Evolutionary conservation across 2,113 vertebrate genomes (phyloP).

Genomic region (Crypturellus undulatus): DNA sequence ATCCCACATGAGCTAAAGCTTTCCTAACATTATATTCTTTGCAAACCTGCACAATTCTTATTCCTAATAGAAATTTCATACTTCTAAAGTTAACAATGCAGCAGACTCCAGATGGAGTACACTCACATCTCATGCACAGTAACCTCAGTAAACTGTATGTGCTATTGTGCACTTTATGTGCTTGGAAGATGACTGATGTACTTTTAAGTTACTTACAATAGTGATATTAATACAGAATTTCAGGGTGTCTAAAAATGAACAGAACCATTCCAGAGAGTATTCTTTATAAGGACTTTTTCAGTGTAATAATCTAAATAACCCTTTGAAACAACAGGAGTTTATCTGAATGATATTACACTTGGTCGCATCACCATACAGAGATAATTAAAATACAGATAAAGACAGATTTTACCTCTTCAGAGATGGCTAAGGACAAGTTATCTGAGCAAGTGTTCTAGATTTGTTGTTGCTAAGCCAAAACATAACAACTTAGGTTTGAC

Average conservation of each 20-base stretch:
- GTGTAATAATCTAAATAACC: background rate
- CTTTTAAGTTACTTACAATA: background rate
- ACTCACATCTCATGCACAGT: background rate
- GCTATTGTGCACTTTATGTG: background rate
- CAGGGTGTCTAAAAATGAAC: background rate
- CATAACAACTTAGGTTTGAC: background rate
- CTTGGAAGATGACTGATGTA: background rate
- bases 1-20: background rate
- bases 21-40: background rate
- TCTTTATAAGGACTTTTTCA: background rate
- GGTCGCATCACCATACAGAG: background rate
- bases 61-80: background rate
- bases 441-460: background rate
- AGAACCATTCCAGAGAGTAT: background rate
- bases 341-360: background rate
- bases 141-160: background rate
- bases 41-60: background rate
- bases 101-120: background rate
- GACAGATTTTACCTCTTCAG: constrained; percentile 42
- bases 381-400: constrained; percentile 41
- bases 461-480: background rate
- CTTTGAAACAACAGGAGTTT: background rate
- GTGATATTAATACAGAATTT: background rate
- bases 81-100: background rate
- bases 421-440: background rate